Conservation (phyloP, 1,140 invertebrate genomes). For the Drosophila guanche region DNA sequence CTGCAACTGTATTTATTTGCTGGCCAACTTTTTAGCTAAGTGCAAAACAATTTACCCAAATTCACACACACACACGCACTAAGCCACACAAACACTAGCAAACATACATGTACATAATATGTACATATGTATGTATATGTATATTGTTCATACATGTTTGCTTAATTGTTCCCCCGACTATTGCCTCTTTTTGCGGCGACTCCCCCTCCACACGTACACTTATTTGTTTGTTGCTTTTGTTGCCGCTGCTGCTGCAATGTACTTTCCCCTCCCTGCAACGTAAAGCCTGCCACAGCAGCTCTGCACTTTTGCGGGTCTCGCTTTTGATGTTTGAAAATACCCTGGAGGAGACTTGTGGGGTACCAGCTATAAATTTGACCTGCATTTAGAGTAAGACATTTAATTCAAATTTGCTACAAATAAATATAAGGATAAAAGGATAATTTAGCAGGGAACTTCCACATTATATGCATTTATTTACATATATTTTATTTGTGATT, state of each 20-base stretch:
- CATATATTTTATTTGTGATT: too few relatives aligned
- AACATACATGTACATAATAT: slow-evolving; percentile 3
- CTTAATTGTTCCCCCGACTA: slow-evolving; percentile 66
- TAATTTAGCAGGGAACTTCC: too few relatives aligned
- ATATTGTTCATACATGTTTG: slow-evolving; percentile 20
- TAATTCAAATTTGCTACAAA: too few relatives aligned
- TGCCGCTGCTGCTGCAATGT: slow-evolving; percentile 17
- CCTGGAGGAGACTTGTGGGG: slow-evolving; percentile 20
- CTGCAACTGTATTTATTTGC: slow-evolving; percentile 71
- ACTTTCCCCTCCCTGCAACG: slow-evolving; percentile 29
- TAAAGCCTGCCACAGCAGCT: slow-evolving; percentile 68
- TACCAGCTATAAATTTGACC: background rate
- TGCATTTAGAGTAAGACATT: slow-evolving; percentile 2
- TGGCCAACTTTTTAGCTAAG: slow-evolving; percentile 77
- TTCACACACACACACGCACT: slow-evolving; percentile 31
- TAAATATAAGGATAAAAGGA: too few relatives aligned
- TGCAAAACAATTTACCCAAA: slow-evolving; percentile 82
- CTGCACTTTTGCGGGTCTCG: slow-evolving; percentile 49
- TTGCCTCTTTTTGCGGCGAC: slow-evolving; percentile 13
- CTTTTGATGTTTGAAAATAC: slow-evolving; percentile 30
- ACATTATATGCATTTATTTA: too few relatives aligned
- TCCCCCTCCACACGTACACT: background rate
- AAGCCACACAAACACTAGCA: slow-evolving; percentile 18
- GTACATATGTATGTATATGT: background rate
- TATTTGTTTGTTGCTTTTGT: slow-evolving; percentile 7